Conservation (phyloP, 2,113 vertebrate species). For the Megaceryle torquata region DNA sequence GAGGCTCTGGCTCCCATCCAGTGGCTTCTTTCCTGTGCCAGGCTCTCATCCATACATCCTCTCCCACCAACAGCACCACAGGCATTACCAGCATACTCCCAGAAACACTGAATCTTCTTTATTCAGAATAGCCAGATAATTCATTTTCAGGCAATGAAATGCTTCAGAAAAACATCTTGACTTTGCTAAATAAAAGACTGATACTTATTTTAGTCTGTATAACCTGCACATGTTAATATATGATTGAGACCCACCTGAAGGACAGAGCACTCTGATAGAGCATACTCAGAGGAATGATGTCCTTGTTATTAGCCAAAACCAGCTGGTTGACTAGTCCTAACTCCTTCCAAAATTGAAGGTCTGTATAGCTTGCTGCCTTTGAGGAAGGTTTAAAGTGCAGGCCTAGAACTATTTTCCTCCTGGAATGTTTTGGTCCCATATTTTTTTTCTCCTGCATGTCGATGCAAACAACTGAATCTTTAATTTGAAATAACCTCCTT, state of each 20-base stretch:
- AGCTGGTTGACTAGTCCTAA: background rate
- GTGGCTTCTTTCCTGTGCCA: background rate
- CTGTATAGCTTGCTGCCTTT: background rate
- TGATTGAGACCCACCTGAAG: background rate
- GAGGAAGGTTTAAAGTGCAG: background rate
- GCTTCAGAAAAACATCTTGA: background rate
- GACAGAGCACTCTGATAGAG: background rate
- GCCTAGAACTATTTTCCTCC: background rate
- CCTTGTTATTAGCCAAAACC: background rate
- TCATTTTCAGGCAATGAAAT: background rate
- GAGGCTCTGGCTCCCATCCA: background rate
- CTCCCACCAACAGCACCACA: background rate
- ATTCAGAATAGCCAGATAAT: background rate
- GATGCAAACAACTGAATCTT: background rate
- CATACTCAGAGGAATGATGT: background rate
- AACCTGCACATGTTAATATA: background rate
- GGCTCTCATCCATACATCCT: background rate
- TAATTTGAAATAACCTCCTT: background rate
- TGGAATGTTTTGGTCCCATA: background rate
- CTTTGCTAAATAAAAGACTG: background rate
- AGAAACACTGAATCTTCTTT: background rate
- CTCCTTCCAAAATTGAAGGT: background rate
- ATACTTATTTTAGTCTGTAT: background rate
- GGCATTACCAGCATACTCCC: background rate
- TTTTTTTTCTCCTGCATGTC: background rate